Base-by-base conservation (phyloP, 2,113 vertebrate species). In the Cettia cetti region DNA sequence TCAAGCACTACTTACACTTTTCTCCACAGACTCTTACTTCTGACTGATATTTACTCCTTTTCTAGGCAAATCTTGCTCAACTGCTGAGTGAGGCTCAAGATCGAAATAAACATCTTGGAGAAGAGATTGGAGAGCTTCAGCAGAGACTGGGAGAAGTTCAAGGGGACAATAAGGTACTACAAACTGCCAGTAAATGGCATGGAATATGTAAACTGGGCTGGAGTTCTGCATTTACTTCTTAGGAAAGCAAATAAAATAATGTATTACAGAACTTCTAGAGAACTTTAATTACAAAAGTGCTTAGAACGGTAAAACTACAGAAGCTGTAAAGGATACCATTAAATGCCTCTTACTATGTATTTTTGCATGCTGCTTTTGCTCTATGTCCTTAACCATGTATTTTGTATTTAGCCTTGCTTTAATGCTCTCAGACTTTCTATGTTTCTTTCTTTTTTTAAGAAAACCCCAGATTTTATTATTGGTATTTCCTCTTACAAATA, bases 101-200 rank as follows among this genome's bases (percentile, higher is more conserved):
- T 93, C 98, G 95, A 97, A 99, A 97, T 97, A 98, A 98, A 90
- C 98, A 98, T 79, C 98, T 99, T 72, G 98, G 98, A 94, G 99
- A 99, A 91, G 99, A 99, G 95, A 98, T 99, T 80, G 99, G 99
- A 96, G 99, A 99, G 93, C 98, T 99, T 94, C 99, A 98, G 8
- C 99, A 99, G 93, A 98, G 99, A 80, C 97, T 99, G 74, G 97
- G 97, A 56, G 99, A 99, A 97, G 98, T 99, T 65, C 98, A 99
- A 97, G 99, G 99, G 6, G 99, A 99, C 90, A 99, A 99, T 97
- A 99, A 99, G 99, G 99, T 99, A 98, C 66, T 11, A 26, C 23
- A 85, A 65, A 50, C 27, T 45, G 54, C 53, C 44, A 64, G 47
- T 78, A 82, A 54, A 70, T 71, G 26, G 6, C 12, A 47, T 39